A percentile compares a stretch with the other conserved stretches of the same genome.
Evolutionary conservation across 2,888 invertebrate species (phyloP).

Genomic region (Nomada ferruginata): DNA sequence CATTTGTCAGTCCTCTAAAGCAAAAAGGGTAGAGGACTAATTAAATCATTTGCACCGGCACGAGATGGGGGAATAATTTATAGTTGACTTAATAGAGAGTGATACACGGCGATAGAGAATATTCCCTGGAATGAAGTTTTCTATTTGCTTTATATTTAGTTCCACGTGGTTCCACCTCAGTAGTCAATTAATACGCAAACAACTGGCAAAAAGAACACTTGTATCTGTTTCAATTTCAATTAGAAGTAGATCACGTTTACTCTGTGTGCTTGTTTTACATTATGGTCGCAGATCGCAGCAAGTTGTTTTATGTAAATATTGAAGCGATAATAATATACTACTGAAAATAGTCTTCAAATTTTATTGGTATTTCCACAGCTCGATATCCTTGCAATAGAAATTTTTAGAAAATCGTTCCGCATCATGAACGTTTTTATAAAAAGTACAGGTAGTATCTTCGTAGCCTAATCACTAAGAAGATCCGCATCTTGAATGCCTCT

Average conservation of each 20-base stretch:
- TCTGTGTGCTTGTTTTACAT: conserved; percentile 5
- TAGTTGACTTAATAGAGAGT: not conserved
- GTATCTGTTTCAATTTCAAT: conserved; percentile 5
- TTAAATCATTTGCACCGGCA: not conserved
- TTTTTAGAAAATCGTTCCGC: conserved; percentile 46
- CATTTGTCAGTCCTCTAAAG: not conserved
- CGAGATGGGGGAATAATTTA: conserved; percentile 17
- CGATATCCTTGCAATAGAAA: conserved; percentile 34
- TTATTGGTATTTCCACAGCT: conserved; percentile 11
- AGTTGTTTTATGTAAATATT: not conserved
- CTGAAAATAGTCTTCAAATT: conserved; percentile 8
- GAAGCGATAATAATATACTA: conserved; percentile 1
- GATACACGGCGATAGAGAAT: not conserved
- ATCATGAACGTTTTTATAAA: conserved; percentile 12
- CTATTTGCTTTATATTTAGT: conserved; percentile 18
- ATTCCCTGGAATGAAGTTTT: not conserved
- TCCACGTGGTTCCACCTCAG: not conserved
- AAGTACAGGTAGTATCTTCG: not conserved
- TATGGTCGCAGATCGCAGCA: not conserved
- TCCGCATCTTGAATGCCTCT: not conserved
- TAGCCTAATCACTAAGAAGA: not conserved
- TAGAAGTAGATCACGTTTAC: conserved; percentile 22
- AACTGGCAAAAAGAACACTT: not conserved
- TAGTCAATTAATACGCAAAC: not conserved
- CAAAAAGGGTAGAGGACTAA: not conserved